A percentile compares a stretch with the other conserved stretches of the same genome.
Evolutionary conservation across 2,113 vertebrate species (phyloP).

Genomic region (Leptocoma aspasia): DNA sequence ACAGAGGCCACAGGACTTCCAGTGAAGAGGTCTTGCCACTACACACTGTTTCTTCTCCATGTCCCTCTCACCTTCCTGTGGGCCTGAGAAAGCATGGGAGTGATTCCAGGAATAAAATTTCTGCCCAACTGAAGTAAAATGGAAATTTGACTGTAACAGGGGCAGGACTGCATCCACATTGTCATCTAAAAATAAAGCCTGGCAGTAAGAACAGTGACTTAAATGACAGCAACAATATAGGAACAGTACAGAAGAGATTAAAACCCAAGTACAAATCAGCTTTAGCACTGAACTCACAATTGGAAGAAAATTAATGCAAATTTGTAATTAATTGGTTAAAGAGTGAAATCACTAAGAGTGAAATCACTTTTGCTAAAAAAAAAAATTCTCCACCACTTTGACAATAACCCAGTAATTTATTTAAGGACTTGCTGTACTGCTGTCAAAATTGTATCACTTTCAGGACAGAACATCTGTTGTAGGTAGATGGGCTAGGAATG

Average conservation of each 20-base stretch:
- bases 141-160: background rate
- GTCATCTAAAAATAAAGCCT: background rate
- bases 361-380: background rate
- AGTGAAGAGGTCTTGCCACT: background rate
- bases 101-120: background rate
- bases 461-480: constrained; percentile 37
- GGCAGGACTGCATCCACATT: background rate
- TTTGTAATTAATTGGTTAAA: background rate
- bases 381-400: background rate
- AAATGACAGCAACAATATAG: background rate
- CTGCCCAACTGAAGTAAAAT: background rate
- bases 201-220: background rate
- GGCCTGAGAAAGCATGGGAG: background rate
- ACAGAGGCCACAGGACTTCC: fast-evolving
- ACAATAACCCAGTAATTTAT: background rate
- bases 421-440: background rate
- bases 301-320: background rate
- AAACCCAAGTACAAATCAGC: background rate
- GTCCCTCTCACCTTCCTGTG: background rate
- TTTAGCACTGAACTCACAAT: background rate
- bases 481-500: constrained; percentile 9
- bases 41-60: background rate
- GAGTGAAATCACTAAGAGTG: background rate
- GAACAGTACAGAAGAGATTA: background rate
- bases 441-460: constrained; percentile 14